Evolutionary conservation across 2,888 invertebrate species (phyloP), one percentile per base, ranked within the genome.

Genomic region (Plagiodera versicolora): DNA sequence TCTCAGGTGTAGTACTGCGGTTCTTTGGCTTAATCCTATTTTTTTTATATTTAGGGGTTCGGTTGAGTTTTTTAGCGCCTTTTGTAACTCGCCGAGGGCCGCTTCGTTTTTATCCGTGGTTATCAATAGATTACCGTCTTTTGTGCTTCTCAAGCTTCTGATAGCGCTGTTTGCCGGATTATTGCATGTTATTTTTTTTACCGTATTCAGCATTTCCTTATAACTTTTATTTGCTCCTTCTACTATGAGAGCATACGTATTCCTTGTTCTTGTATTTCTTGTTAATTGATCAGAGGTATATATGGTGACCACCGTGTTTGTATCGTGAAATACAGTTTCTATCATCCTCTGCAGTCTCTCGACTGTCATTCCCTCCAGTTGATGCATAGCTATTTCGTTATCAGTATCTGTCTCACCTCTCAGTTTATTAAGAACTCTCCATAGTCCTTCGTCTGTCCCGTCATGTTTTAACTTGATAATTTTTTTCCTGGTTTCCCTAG

Each of bases 91-190:
- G 18, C 18, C 24, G 11, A 55, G 28, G 5, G 56, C 49, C 20
- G 24, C 30, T 1, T 51, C 24, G 8, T 59, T 19, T n/a, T 44
- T 54, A 10, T 55, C 50, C 19, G 46, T 24, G 8, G 59, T 60
- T 1, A 55, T 6, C 1, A 60, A 45, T 8, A 55, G 44, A 9
- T 50, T 60, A 0, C 59, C 59, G 5, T 54, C 59, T 17, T n/a
- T 60, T 5, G 59, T 55, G 6, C 49, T 30, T 9, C 48, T 47
- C 2, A 47, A 8, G 2, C 28, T n/a, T 30, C 44, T 52, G 2
- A 53, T 52, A 2, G 19, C 0, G 3, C 14, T 20, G 1, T n/a
- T 10, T 16, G 50, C 0, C 10, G 17, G 9, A 16, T 24, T 14
- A 16, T 4, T 50, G 8, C n/a, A n/a, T 16, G 11, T 10, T 14